These are phyloP conservation scores for Torymus texanus DNA, from an alignment of 2,888 invertebrate species.

Conservation along the genomic window DNA sequence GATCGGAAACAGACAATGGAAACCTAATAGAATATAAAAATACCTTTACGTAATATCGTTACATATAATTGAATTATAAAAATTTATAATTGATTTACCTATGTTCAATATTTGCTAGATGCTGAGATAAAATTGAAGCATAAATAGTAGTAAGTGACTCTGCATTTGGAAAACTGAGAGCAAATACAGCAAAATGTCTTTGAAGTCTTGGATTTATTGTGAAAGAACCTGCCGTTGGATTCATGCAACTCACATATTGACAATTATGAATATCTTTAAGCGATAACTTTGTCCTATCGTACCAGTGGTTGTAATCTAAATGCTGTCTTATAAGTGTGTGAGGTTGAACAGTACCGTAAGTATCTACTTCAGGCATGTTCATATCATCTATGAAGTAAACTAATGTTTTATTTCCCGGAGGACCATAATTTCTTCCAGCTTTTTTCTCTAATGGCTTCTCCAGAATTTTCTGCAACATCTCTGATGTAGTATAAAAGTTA, in stretches of 20 bases:
- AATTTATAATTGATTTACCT: conserved; percentile 77
- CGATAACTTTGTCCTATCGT: conserved; percentile 90
- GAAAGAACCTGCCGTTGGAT: conserved; percentile 97
- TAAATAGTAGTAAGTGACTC: conserved; percentile 94
- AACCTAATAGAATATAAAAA: conserved; percentile 63
- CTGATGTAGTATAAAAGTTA: conserved; percentile 96
- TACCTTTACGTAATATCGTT: not conserved
- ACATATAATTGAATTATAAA: not conserved
- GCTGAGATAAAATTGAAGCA: conserved; percentile 90
- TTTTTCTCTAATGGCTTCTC: conserved; percentile 98
- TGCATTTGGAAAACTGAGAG: conserved; percentile 86
- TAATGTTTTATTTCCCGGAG: conserved; percentile 94
- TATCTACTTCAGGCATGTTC: conserved; percentile 97
- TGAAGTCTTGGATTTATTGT: conserved; percentile 96
- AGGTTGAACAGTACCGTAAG: conserved; percentile 96
- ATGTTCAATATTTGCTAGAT: conserved; percentile 87
- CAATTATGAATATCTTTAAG: conserved; percentile 97
- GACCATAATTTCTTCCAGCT: conserved; percentile 93
- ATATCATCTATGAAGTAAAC: conserved; percentile 98
- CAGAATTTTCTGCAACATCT: conserved; percentile 93
- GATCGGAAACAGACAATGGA: conserved; percentile 66
- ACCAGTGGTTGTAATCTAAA: conserved; percentile 97
- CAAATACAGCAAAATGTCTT: conserved; percentile 92
- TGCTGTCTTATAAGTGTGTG: conserved; percentile 97
- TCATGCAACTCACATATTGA: conserved; percentile 98